Base-by-base conservation (phyloP, 2,797 vertebrate genomes). In the Okamejei kenojei region DNA sequence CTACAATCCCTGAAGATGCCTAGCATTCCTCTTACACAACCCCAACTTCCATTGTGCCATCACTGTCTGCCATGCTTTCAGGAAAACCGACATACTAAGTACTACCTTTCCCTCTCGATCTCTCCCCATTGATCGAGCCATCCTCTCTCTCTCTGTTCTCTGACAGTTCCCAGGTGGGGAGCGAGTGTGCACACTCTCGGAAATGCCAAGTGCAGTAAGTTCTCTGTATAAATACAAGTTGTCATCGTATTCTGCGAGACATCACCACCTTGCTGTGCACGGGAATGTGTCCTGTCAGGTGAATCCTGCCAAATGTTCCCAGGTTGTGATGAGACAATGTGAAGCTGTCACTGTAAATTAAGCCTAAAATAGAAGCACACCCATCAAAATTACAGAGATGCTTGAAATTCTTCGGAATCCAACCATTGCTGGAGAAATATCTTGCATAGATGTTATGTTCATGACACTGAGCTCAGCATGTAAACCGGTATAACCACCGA, bases 371-470 rank as follows among this genome's bases (percentile, higher is more conserved):
- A 88, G 84, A 88, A 68, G 61, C 61, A 63, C 61, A 63, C 63
- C n/a, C 32, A 32, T 88, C 63, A 88, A 88, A 88, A 88, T 88
- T n/a, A 35, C 84, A 35, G 84, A 88, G 65, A 88, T 68, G 19
- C 63, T 63, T 88, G 61, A 65, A 32, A 68, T 88, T 88, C 17
- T 21, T 88, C 8, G 61, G 84, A 88, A 63, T n/a, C 84, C 84
- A 88, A 88, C n/a, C 84, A 88, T 88, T 32, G 17, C 84, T 88
- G 84, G 68, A 88, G 17, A 32, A n/a, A 88, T 88, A 88, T 68
- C 19, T 68, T 10, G 7, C 63, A 88, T 68, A 19, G 61, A 68
- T 68, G 32, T 6, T 32, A 32, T 65, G n/a, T n/a, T n/a, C 61
- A 68, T 88, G 63, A 21, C 63, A 88, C 32, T 88, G 32, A 68